These are phyloP conservation scores for Lissonota sp. DNA, from an alignment of 2,888 invertebrate species.

Conservation along the genomic window DNA sequence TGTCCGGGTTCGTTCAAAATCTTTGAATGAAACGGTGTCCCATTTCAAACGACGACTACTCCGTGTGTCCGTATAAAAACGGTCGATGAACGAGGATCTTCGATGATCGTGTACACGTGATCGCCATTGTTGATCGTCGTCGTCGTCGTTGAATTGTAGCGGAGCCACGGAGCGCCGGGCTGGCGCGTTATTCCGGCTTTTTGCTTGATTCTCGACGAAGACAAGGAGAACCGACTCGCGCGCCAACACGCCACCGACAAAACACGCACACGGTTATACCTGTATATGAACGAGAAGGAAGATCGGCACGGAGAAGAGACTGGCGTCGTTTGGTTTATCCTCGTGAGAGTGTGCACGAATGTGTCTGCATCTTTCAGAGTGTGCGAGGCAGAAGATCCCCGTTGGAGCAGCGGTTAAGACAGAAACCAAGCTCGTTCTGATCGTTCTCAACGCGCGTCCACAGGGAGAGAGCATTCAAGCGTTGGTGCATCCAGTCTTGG, in stretches of 20 bases:
- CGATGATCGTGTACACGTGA: conserved; percentile 73
- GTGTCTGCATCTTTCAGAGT: not conserved
- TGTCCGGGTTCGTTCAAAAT: too few species aligned
- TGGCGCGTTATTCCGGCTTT: conserved; percentile 74
- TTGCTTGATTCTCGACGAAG: conserved; percentile 66
- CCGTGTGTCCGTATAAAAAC: too few species aligned
- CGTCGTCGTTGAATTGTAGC: conserved; percentile 50
- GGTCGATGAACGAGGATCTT: not conserved
- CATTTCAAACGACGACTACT: too few species aligned
- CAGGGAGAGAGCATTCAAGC: conserved; percentile 8
- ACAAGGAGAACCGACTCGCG: conserved; percentile 41
- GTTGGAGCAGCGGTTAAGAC: conserved; percentile 16
- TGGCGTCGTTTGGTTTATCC: conserved; percentile 5
- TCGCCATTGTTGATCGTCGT: conserved; percentile 77
- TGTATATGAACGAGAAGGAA: not conserved
- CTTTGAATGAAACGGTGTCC: too few species aligned
- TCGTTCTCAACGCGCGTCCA: conserved; percentile 4
- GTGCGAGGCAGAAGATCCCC: not conserved
- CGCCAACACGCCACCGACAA: conserved; percentile 20
- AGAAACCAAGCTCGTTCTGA: not conserved
- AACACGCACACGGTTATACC: not conserved
- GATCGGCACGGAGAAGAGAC: conserved; percentile 20
- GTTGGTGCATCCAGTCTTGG: not conserved
- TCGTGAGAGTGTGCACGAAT: not conserved
- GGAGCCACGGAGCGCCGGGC: conserved; percentile 69